Base-by-base conservation (phyloP, 2,888 invertebrate genomes). In the Mimumesa dahlbomi region DNA sequence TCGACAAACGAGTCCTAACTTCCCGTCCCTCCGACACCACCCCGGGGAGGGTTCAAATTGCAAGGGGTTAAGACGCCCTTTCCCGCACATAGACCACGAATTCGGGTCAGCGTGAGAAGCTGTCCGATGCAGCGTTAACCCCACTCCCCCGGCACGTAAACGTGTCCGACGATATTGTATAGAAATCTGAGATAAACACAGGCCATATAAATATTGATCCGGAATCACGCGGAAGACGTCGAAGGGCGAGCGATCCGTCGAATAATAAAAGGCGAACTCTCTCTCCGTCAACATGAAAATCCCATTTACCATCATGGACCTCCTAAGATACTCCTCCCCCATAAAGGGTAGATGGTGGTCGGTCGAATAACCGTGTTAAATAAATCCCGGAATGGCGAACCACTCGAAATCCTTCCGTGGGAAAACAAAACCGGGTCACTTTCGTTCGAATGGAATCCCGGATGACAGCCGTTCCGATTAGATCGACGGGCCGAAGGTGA, bases 361-460 rank as follows among this genome's bases (percentile, higher is more conserved):
- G n/a, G n/a, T n/a, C 46, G 58, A 58, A 46, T 49, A 50, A 52
- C 21, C 45, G 64, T 43, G 74, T 46, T 53, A 73, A 71, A 68
- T 66, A 78, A 78, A 76, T 75, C 68, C 52, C 58, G 54, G 46
- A 40, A 25, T n/a, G n/a, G 53, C 18, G n/a, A 65, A 73, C 64
- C 79, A 76, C 77, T 53, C n/a, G n/a, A n/a, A n/a, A n/a, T n/a
- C 66, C 14, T 46, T 56, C 42, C 31, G 43, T 45, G 56, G 45
- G 64, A 75, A 75, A 75, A 67, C 58, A 65, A n/a, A n/a, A n/a
- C 25, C 64, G 6, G 54, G 34, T 42, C 59, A 36, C 40, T 14
- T 46, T 34, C 58, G 22, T 45, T 34, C 16, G 25, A 46, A n/a
- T n/a, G 45, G 50, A 54, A 49, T 16, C 46, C 46, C 13, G 36